Evolutionary conservation across 2,888 invertebrate genomes (phyloP), one percentile per base, ranked within the genome.

Genomic region (Drosophila setosimentum): DNA sequence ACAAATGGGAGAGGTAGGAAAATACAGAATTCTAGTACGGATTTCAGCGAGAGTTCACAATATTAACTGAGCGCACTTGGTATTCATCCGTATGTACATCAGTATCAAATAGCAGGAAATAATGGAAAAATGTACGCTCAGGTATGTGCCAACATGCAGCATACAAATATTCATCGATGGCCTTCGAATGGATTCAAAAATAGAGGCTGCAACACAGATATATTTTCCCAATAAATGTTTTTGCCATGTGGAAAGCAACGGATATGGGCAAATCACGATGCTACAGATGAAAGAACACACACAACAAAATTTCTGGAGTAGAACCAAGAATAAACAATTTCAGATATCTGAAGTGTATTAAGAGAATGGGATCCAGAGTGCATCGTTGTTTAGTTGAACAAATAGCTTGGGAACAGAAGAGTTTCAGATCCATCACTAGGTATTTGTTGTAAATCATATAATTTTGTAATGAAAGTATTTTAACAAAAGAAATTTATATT

Each of bases 271-370:
- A 37, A n/a, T n/a, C 37, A 37, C 18, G 37, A 21, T 5, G 40
- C 11, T 11, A 21, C 4, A n/a, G 11, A n/a, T 5, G 11, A 0
- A n/a, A 1, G 1, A 40, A 1, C 18, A 2, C 11, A 13, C 1
- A 11, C 11, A 33, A 33, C 3, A 7, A 35, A 16, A 35, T 35
- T 6, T 35, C 6, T 35, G 35, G 16, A 40, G 11, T 40, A 11
- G 11, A 35, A 16, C 16, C 16, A 6, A 16, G 2, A 16, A 16
- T 16, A 16, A 35, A 16, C 35, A 29, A 29, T 29, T 29, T 29
- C n/a, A n/a, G 27, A 27, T 30, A 7, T 30, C 7, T 30, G 7
- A 30, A 30, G 30, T 30, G 30, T 30, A 30, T 29, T 29, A 29
- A 5, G 29, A 5, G 6, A 29, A 4, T 29, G 29, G 5, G 29